These are phyloP conservation scores for Listronotus bonariensis DNA, from an alignment of 1,140 invertebrate genomes.

Conservation along the genomic window DNA sequence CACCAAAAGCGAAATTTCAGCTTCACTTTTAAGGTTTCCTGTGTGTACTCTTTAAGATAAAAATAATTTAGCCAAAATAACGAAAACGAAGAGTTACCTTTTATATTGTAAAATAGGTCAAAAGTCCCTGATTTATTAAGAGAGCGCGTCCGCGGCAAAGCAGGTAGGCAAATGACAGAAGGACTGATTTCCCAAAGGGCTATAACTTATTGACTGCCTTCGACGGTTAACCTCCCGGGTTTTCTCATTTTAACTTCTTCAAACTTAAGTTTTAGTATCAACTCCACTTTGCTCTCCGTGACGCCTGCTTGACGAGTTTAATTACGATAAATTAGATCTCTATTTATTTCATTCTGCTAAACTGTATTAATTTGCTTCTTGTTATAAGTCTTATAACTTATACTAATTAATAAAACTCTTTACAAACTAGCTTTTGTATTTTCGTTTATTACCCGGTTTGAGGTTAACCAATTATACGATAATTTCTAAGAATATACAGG, in stretches of 20 bases:
- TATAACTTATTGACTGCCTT: conserved; percentile 21
- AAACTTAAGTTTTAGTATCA: neutral
- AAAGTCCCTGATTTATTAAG: conserved; percentile 16
- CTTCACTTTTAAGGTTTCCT: too few relatives aligned
- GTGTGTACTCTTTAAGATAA: too few relatives aligned
- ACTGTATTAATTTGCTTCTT: neutral
- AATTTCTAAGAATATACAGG: too few relatives aligned
- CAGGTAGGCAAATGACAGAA: conserved; percentile 25
- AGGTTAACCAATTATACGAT: too few relatives aligned
- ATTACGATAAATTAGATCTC: neutral
- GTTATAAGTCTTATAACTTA: too few relatives aligned
- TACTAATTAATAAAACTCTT: too few relatives aligned
- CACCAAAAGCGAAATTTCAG: too few relatives aligned
- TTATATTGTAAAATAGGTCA: conserved; percentile 17
- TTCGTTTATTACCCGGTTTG: too few relatives aligned
- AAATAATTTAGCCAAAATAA: conserved; percentile 26
- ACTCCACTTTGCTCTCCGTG: neutral
- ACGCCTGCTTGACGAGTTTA: neutral
- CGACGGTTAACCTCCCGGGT: too few relatives aligned
- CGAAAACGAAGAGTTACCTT: conserved; percentile 8
- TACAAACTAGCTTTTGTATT: too few relatives aligned
- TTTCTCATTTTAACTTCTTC: conserved; percentile 9
- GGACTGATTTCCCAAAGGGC: conserved; percentile 21
- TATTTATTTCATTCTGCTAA: neutral
- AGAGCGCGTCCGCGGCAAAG: neutral